Percentiles rank a stretch among this genome's conserved stretches.
Evolutionary conservation across 2,888 invertebrate genomes (phyloP).

Genomic region (Bimastos eiseni): DNA sequence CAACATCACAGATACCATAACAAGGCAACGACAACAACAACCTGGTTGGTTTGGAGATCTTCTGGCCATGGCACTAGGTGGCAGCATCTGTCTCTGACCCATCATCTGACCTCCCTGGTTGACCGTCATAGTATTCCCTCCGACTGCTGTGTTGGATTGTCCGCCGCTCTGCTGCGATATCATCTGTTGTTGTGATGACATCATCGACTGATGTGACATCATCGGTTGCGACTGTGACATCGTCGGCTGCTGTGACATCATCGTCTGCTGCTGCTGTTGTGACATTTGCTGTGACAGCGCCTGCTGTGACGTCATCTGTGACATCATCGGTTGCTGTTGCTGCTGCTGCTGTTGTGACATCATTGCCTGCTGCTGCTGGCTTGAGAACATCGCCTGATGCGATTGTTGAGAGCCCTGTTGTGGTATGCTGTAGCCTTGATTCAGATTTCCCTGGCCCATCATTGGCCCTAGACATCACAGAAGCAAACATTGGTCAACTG

Average conservation of each 20-base stretch:
- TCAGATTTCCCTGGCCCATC: conserved; percentile 17
- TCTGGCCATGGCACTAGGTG: conserved; percentile 21
- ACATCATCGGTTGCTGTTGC: conserved; percentile 33
- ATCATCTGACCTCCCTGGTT: conserved; percentile 28
- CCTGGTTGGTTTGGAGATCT: conserved; percentile 25
- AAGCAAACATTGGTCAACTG: not conserved
- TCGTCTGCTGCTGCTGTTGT: conserved; percentile 24
- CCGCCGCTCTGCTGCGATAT: conserved; percentile 18
- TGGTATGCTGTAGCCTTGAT: conserved; percentile 18
- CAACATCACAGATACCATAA: no score
- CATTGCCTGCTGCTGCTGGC: conserved; percentile 18
- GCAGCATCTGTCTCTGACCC: conserved; percentile 29
- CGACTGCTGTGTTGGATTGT: not conserved
- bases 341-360: conserved; percentile 30
- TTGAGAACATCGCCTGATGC: conserved; percentile 13
- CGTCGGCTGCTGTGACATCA: not conserved
- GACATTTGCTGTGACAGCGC: conserved; percentile 23
- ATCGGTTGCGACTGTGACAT: conserved; percentile 25
- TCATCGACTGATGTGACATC: conserved; percentile 18
- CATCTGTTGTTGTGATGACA: conserved; percentile 17
- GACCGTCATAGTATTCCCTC: not conserved
- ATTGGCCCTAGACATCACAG: not conserved
- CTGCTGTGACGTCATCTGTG: conserved; percentile 19
- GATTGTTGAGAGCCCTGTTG: conserved; percentile 15
- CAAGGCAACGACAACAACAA: not conserved